Conservation (phyloP, 2,113 vertebrate genomes). For the Peucedramus taeniatus region DNA sequence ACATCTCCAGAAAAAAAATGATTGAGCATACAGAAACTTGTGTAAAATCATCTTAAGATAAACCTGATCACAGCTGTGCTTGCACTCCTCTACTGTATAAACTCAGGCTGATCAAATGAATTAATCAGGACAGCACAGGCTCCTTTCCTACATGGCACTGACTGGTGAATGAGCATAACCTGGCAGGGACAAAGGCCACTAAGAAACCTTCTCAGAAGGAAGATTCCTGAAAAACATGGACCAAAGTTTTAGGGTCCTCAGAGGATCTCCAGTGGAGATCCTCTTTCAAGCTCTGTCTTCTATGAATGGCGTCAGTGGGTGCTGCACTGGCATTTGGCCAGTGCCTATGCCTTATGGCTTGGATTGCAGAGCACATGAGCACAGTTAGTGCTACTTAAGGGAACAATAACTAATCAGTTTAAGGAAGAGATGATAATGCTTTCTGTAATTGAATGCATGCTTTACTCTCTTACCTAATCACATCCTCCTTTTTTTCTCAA, state of each 20-base stretch:
- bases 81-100: neutral
- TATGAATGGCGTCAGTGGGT: neutral
- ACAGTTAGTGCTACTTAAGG: neutral
- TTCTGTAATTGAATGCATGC: neutral
- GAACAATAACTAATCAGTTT: conserved; percentile 38
- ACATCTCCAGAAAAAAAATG: neutral
- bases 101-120: neutral
- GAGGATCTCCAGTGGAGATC: neutral
- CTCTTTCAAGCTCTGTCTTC: neutral
- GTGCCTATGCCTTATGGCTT: neutral
- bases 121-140: neutral
- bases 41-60: neutral
- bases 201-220: neutral
- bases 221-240: neutral
- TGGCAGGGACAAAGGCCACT: neutral
- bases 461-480: neutral
- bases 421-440: neutral
- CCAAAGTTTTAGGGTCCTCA: neutral
- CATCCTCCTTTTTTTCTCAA: neutral
- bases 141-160: neutral
- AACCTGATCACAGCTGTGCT: neutral
- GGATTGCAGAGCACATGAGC: neutral
- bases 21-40: neutral
- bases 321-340: neutral
- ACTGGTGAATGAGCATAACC: neutral